Evolutionary conservation across 2,113 vertebrate genomes (phyloP).

Genomic region (Typhlomys cinereus): DNA sequence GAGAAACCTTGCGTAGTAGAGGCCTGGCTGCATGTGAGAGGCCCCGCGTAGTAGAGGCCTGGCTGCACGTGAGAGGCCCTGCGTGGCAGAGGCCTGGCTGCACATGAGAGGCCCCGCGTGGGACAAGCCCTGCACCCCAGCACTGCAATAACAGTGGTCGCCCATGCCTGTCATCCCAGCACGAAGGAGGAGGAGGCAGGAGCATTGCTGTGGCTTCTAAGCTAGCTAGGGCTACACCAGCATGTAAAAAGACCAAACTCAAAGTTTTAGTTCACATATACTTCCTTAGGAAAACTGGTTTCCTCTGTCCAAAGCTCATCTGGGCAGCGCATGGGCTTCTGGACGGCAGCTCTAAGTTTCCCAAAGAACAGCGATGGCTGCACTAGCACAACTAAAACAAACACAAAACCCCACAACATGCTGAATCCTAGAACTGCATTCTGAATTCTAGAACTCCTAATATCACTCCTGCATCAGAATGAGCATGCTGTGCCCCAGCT

Average conservation of each 20-base stretch:
- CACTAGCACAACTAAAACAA: not conserved
- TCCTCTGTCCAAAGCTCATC: not conserved
- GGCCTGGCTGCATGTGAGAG: no score
- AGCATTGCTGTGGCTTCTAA: not conserved
- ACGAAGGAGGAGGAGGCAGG: not conserved
- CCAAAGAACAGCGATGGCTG: not conserved
- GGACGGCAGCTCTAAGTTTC: not conserved
- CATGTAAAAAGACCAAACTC: not conserved
- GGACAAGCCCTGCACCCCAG: no score
- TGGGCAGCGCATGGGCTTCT: not conserved
- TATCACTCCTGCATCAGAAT: not conserved
- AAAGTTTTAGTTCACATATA: conserved; percentile 9
- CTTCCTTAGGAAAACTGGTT: not conserved
- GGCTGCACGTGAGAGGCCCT: no score
- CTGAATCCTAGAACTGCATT: not conserved
- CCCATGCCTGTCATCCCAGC: not conserved
- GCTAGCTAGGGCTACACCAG: not conserved
- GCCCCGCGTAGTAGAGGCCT: no score
- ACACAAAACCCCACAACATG: not conserved
- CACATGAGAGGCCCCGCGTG: no score
- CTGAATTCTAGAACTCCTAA: accelerated
- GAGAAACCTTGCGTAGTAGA: no score
- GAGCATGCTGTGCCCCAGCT: not conserved
- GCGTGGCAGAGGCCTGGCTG: no score
- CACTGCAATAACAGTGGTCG: no score